A percentile compares a stretch with the other conserved stretches of the same genome.
phyloP scores from a whole-genome alignment of 2,888 invertebrate species.

The Eueremaeus valkanovi region DNA sequence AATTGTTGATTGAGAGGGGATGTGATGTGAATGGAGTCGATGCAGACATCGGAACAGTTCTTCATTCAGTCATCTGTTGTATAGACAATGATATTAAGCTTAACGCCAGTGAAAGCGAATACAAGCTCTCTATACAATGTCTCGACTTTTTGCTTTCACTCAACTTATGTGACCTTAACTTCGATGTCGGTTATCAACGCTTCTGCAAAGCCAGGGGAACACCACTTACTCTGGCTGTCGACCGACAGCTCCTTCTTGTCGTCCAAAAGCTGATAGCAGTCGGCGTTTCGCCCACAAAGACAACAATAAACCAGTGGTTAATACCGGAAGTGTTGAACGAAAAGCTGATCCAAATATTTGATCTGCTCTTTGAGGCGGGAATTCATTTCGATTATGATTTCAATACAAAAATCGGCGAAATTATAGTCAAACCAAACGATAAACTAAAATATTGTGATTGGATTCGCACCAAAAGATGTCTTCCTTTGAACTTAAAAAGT shows the following conservation, averaged over 20 bases:
- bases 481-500: slow-evolving; percentile 1
- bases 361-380: slow-evolving; percentile 24
- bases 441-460: slow-evolving; percentile 1
- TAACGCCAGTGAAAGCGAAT: slow-evolving; percentile 6
- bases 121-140: not conserved
- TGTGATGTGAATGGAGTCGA: slow-evolving; percentile 20
- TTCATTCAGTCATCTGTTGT: slow-evolving; percentile 22
- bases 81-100: slow-evolving; percentile 9
- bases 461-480: not conserved
- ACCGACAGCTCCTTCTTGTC: not conserved
- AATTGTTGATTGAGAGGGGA: not conserved
- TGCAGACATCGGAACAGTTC: slow-evolving; percentile 23
- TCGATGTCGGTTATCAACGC: not conserved
- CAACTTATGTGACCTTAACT: not conserved
- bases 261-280: not conserved
- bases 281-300: not conserved
- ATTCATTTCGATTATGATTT: not conserved
- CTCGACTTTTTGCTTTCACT: slow-evolving; percentile 20
- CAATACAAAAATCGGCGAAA: not conserved
- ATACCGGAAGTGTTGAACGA: slow-evolving; percentile 9
- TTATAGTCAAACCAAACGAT: not conserved
- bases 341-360: not conserved
- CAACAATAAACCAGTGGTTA: not conserved
- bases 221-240: not conserved
- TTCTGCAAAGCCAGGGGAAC: slow-evolving; percentile 6